phyloP scores from a whole-genome alignment of 1,140 invertebrate species.

The Brachionus sp. region DNA sequence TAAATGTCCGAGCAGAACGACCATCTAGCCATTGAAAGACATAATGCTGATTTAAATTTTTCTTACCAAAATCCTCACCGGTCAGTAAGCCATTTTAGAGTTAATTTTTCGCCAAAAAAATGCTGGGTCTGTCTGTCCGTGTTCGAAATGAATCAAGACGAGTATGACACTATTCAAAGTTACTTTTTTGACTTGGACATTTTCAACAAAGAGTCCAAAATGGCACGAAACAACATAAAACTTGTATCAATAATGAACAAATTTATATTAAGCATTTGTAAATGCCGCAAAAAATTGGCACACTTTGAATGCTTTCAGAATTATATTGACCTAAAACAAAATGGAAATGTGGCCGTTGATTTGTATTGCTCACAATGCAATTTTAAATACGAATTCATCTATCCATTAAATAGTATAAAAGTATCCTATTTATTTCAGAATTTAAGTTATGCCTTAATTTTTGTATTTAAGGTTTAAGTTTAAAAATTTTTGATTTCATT shows the following conservation, averaged over 20 bases:
- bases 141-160: slow-evolving; percentile 11
- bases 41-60: background rate
- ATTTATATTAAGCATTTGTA: slow-evolving; percentile 29
- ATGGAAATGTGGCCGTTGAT: slow-evolving; percentile 4
- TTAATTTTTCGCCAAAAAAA: slow-evolving; percentile 35
- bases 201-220: background rate
- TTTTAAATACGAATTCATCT: slow-evolving; percentile 35
- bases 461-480: slow-evolving; percentile 3
- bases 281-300: slow-evolving; percentile 37
- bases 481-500: slow-evolving; percentile 27
- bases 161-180: slow-evolving; percentile 1
- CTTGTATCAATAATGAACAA: background rate
- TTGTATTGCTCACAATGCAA: slow-evolving; percentile 31
- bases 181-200: background rate
- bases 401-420: slow-evolving; percentile 40
- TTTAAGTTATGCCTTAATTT: background rate
- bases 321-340: slow-evolving; percentile 35
- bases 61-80: background rate
- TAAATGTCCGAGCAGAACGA: slow-evolving; percentile 4
- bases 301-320: slow-evolving; percentile 37
- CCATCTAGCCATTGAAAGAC: background rate
- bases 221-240: background rate
- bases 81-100: background rate
- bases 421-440: background rate
- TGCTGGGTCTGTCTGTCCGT: slow-evolving; percentile 24